Evolutionary conservation across 2,888 invertebrate genomes (phyloP), one percentile per base, ranked within the genome.

Genomic region (Cyaniris semiargus): DNA sequence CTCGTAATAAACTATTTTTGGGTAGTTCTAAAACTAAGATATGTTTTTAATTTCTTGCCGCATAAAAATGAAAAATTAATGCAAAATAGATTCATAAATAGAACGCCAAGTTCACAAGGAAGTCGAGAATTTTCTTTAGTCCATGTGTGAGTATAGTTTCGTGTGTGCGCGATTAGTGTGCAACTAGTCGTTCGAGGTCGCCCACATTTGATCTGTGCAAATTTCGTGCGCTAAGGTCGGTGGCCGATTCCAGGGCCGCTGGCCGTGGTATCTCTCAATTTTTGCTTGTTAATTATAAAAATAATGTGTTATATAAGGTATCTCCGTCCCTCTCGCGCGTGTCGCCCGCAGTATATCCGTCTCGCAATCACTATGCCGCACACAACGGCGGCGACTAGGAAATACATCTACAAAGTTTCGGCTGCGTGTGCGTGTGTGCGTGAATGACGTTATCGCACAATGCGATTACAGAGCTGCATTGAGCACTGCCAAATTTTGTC

Each of bases 261-360:
- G 27, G 85, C 86, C 84, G 90, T 85, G 89, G 92, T 93, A 93
- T 93, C 92, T 91, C 91, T 92, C 89, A 91, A 93, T 90, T 94
- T 93, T 93, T 93, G 94, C 90, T 90, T 93, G 94, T 93, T 94
- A 94, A 94, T 94, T 94, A 93, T 93, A 93, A 94, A 93, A 94
- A 94, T 93, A 94, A 94, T 93, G 93, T 91, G 93, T 94, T 94
- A 93, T 93, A 92, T 94, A 94, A 94, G 86, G 81, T 86, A 81
- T 81, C 60, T 70, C 10, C 77, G 23, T 90, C 92, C 82, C 86
- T 79, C 82, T 92, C 85, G 76, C 84, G 78, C 89, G 15, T 76
- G 38, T 8, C 10, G 1, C 10, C 1, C 56, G 23, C 78, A 70
- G 80, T 90, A 86, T 79, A 66, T 76, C 85, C 80, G 83, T 91